Percentiles rank a stretch among this genome's conserved stretches.
phyloP scores from a whole-genome alignment of 2,113 vertebrate species.

The Gobio gobio region DNA sequence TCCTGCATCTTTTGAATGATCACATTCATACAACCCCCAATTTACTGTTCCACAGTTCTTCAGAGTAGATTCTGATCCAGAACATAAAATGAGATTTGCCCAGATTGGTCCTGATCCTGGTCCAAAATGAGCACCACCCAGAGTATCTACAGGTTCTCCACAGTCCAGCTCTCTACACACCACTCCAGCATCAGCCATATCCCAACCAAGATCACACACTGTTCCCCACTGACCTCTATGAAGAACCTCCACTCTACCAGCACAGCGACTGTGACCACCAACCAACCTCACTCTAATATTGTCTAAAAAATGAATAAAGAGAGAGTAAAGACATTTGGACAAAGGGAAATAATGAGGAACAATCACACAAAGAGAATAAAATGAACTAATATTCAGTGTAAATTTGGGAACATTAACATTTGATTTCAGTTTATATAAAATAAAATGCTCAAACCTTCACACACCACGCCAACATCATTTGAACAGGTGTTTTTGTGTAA shows the following conservation, averaged over 20 bases:
- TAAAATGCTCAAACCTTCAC: neutral
- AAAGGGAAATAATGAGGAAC: neutral
- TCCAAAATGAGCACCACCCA: neutral
- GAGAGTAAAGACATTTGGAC: neutral
- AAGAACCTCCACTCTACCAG: constrained; percentile 53
- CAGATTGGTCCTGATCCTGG: neutral
- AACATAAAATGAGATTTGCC: constrained; percentile 47
- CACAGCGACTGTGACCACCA: constrained; percentile 28
- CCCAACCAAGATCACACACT: neutral
- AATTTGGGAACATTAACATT: neutral
- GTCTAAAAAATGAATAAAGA: neutral
- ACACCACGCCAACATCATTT: neutral
- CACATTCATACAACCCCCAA: neutral
- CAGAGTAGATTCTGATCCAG: constrained; percentile 6
- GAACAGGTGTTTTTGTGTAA: neutral
- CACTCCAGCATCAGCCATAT: neutral
- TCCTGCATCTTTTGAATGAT: neutral
- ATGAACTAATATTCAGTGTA: neutral
- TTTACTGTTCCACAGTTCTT: neutral
- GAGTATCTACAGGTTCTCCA: constrained; percentile 1
- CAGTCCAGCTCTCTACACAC: neutral
- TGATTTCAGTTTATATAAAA: neutral
- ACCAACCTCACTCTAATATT: constrained; percentile 24
- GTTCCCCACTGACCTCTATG: constrained; percentile 56
- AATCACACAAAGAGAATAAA: no score